Conservation (phyloP, 2,113 vertebrate species). For the Ictidomys tridecemlineatus region DNA sequence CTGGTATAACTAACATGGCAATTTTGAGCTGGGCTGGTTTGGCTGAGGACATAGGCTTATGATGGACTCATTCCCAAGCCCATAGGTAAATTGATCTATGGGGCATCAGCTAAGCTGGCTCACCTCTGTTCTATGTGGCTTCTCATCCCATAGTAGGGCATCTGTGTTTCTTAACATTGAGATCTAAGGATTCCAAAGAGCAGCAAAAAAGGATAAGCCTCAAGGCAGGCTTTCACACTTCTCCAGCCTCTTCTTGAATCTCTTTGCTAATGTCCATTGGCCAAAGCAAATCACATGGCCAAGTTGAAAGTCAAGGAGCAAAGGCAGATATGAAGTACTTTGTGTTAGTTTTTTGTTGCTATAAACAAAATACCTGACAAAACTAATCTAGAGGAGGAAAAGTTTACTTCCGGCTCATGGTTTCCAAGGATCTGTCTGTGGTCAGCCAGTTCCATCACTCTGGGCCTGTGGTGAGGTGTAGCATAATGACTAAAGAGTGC, state of each 20-base stretch:
- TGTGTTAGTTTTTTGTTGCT: too few relatives aligned
- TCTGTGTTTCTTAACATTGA: slow-evolving; percentile 44
- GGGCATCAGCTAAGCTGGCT: neutral
- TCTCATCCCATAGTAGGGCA: neutral
- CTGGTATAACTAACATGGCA: neutral
- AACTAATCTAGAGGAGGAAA: too few relatives aligned
- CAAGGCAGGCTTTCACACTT: slow-evolving; percentile 48
- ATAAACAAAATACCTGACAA: too few relatives aligned
- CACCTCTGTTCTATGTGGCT: neutral
- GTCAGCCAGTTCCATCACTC: too few relatives aligned
- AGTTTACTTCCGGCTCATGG: too few relatives aligned
- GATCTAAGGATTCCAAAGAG: slow-evolving; percentile 44
- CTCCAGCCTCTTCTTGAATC: slow-evolving; percentile 46
- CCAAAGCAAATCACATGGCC: slow-evolving; percentile 59
- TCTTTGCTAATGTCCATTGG: slow-evolving; percentile 39
- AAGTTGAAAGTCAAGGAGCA: slow-evolving; percentile 52
- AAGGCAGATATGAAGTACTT: slow-evolving; percentile 2
- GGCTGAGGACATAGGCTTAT: neutral
- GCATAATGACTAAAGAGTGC: too few relatives aligned
- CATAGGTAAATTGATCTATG: neutral
- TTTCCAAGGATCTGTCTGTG: too few relatives aligned
- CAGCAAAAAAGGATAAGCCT: slow-evolving; percentile 13
- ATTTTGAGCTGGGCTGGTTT: neutral
- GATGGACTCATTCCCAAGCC: neutral
- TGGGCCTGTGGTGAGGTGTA: too few relatives aligned